Evolutionary conservation across 2,797 vertebrate genomes (phyloP).

Genomic region (Hippoglossus hippoglossus): DNA sequence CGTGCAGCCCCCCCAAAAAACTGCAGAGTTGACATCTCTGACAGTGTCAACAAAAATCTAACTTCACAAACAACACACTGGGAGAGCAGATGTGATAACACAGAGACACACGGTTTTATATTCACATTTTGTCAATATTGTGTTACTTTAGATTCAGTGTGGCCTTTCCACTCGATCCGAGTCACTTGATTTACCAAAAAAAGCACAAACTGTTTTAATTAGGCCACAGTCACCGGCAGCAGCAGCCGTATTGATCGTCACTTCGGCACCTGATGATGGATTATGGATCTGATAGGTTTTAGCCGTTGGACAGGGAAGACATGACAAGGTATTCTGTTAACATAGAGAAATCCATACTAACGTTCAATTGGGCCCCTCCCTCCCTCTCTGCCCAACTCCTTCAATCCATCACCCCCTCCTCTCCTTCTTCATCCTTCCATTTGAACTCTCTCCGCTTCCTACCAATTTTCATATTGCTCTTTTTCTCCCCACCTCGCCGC

Average conservation of each 20-base stretch:
- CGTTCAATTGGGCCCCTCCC: slow-evolving; percentile 37
- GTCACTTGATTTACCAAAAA: slow-evolving; percentile 11
- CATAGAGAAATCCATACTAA: slow-evolving; percentile 52
- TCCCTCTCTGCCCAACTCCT: slow-evolving; percentile 13
- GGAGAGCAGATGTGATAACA: slow-evolving; percentile 3
- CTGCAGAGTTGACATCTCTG: not conserved
- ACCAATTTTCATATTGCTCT: not conserved
- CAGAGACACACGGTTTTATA: no score
- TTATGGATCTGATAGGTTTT: slow-evolving; percentile 64
- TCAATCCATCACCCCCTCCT: slow-evolving; percentile 45
- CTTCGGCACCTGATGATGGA: slow-evolving; percentile 62
- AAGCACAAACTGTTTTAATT: slow-evolving; percentile 32
- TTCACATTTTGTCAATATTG: no score
- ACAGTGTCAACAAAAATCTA: not conserved
- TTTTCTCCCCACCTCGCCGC: no score
- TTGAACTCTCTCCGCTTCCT: not conserved
- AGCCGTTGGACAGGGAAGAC: slow-evolving; percentile 45
- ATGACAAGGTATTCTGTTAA: slow-evolving; percentile 66
- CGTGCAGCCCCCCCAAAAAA: not conserved
- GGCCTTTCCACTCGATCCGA: slow-evolving; percentile 20
- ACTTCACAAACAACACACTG: not conserved
- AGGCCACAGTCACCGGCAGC: slow-evolving; percentile 33
- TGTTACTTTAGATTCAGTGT: not conserved
- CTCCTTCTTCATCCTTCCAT: not conserved
- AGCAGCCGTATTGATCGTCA: slow-evolving; percentile 44